Percentiles rank a stretch among this genome's conserved stretches.
These are phyloP conservation scores for Polyommatus icarus DNA, from an alignment of 2,888 invertebrate species.

Conservation along the genomic window DNA sequence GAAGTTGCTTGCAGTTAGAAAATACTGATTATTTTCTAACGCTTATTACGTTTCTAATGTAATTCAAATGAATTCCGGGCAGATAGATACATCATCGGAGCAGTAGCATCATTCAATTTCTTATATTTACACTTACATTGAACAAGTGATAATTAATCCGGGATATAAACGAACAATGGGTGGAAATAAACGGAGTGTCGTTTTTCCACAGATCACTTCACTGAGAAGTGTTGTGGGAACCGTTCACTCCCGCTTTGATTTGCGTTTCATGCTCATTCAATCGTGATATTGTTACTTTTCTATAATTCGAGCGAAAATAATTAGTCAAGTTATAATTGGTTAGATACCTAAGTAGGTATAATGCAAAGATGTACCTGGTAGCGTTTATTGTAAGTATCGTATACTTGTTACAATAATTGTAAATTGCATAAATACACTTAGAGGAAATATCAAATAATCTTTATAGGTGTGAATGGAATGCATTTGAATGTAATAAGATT, in stretches of 20 bases:
- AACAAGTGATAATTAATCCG: conserved; percentile 64
- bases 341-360: not conserved
- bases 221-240: conserved; percentile 60
- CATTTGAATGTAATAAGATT: no score
- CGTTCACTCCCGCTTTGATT: conserved; percentile 56
- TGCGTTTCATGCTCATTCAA: conserved; percentile 44
- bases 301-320: not conserved
- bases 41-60: not conserved
- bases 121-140: conserved; percentile 36
- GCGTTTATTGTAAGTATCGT: no score
- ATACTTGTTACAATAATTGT: no score
- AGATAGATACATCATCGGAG: not conserved
- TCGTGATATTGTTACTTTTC: conserved; percentile 12
- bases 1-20: not conserved
- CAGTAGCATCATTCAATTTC: conserved; percentile 23
- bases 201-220: conserved; percentile 61
- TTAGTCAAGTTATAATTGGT: not conserved
- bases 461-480: no score
- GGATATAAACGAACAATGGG: conserved; percentile 71
- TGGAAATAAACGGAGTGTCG: conserved; percentile 65
- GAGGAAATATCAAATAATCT: no score
- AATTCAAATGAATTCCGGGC: conserved; percentile 10
- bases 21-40: not conserved
- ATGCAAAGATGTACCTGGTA: no score
- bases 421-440: no score